phyloP scores from a whole-genome alignment of 2,888 invertebrate species.

The Antheraea assamensis region DNA sequence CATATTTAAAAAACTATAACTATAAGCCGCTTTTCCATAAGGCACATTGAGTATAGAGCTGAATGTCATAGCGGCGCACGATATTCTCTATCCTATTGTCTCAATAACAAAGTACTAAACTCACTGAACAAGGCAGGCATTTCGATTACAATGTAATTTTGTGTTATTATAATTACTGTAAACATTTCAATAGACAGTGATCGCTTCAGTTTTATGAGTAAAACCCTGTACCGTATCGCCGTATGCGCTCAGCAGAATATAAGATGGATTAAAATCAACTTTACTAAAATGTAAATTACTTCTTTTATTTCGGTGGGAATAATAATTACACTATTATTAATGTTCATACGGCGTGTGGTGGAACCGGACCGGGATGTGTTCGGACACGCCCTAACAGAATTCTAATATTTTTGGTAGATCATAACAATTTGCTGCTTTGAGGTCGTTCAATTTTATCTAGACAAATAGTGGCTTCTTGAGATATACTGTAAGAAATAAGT shows the following conservation, averaged over 20 bases:
- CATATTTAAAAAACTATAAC: slow-evolving; percentile 37
- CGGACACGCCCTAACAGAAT: too few relatives aligned
- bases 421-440: too few relatives aligned
- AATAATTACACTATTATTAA: neutral
- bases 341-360: too few relatives aligned
- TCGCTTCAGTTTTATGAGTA: neutral
- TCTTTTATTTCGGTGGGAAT: neutral
- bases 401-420: too few relatives aligned
- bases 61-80: slow-evolving; percentile 14
- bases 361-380: too few relatives aligned
- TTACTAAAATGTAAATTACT: too few relatives aligned
- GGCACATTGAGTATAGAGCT: slow-evolving; percentile 10
- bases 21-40: slow-evolving; percentile 24
- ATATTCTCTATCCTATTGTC: neutral
- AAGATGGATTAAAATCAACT: neutral
- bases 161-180: too few relatives aligned
- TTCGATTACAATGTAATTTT: too few relatives aligned
- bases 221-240: neutral
- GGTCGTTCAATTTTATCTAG: too few relatives aligned
- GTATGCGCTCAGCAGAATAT: neutral
- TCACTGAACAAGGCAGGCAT: too few relatives aligned
- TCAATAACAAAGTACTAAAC: neutral
- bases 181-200: neutral
- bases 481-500: neutral
- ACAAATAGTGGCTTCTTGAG: too few relatives aligned